Base-by-base conservation (phyloP, 30 jellyfish, hydroid and myxozoan genomes). In the Catostylus mosaicus region DNA sequence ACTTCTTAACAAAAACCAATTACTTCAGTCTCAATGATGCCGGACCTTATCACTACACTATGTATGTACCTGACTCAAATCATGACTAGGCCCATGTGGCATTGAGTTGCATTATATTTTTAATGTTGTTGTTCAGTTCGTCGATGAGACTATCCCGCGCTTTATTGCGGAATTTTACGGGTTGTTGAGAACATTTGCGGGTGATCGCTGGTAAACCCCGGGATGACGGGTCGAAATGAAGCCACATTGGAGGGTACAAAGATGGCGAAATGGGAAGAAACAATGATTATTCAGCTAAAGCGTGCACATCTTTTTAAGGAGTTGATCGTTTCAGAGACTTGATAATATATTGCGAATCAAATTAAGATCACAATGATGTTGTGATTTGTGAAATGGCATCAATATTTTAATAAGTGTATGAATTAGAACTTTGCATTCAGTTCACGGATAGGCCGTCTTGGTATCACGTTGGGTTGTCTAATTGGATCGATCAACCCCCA, bases 211-310 rank as follows among this genome's bases (percentile, higher is more conserved):
- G 30, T n/a, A n/a, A 10, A 52, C 29, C 19, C 29, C 67, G 67
- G 10, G 9, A 7, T 22, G 4, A 26, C 71, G 7, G 7, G 36
- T 59, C 71, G 23, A 7, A 26, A 22, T 27, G 9, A 59, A 3
- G 20, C 32, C 71, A 59, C 71, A 59, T 59, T 59, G 71, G 23
- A 1, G 71, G 38, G 1, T 27, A n/a, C 80, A 30, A 68, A 68
- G 65, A 68, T 68, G 80, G 80, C 80, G 62, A 68, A 7, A 23
- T 16, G 62, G 80, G 65, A 68, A 68, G 80, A 18, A 27, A 37
- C 22, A 23, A 18, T 68, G 54, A 36, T 37, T n/a, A 34, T 33
- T 59, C 26, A 27, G 20, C 26, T 59, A 23, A 18, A 18, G 3
- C 71, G 19, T 59, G 38, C 71, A 7, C 71, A 59, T 7, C 1